Base-by-base conservation (phyloP, 2,113 vertebrate species). In the Gorsachius goisagi region DNA sequence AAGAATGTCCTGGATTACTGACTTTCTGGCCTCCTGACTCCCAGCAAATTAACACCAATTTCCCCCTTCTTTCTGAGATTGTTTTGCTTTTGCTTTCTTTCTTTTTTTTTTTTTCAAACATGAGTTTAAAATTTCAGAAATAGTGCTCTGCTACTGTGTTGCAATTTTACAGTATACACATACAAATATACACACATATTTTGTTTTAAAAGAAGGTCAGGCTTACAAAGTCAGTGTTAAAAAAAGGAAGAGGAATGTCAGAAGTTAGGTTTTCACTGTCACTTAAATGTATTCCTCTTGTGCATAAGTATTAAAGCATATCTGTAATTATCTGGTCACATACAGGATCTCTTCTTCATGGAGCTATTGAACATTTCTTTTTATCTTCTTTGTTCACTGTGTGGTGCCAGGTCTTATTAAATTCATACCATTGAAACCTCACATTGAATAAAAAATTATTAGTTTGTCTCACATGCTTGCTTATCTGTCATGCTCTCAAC, bases 401-500 rank as follows among this genome's bases (percentile, higher is more conserved):
- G 37, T 92, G 39, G n/a, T 84, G 53, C 86, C 50, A 79, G 62
- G 62, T 93, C 89, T 95, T 94, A 88, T 73, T 97, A 89, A 93
- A 95, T 88, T 90, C 69, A 63, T 76, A 80, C n/a, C n/a, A 85
- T 30, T 90, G 73, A 95, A 97, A 76, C 13, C 39, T 92, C 85
- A 58, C n/a, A 91, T 91, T 91, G 87, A 95, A 93, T 85, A 80
- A 87, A 89, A 96, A 93, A 95, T 53, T 85, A 93, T 76, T 92
- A 87, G 79, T 95, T 95, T 95, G 88, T 92, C 74, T 97, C 73
- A 75, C 35, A 26, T 59, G 22, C 89, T 90, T 93, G 49, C 81
- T 93, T 93, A 85, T 90, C 89, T 97, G 74, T 94, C 77, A 89
- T 58, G 50, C 80, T 96, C 49, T 95, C 86, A 91, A 67, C 66